Percentiles rank a stretch among this genome's conserved stretches.
Evolutionary conservation across 2,113 vertebrate genomes (phyloP).

Genomic region (Oryzias melastigma): DNA sequence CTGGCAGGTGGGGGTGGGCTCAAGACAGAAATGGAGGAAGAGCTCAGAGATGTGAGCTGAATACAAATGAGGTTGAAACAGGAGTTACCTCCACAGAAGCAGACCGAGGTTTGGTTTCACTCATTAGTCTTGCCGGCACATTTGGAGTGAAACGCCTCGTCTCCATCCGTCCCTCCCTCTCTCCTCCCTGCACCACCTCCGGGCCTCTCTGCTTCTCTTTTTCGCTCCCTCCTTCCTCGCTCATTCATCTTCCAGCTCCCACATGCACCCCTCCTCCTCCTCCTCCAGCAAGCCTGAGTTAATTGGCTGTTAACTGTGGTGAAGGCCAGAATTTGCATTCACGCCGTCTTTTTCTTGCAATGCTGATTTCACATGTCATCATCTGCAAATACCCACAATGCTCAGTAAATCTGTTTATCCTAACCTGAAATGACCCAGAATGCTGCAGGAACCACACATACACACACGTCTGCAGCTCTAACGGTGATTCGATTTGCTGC

Average conservation of each 20-base stretch:
- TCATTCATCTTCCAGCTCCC: slow-evolving; percentile 47
- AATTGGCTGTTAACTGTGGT: slow-evolving; percentile 44
- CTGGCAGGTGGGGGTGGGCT: slow-evolving; percentile 1
- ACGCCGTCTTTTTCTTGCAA: slow-evolving; percentile 4
- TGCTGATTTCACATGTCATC: slow-evolving; percentile 7
- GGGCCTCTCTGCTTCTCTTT: slow-evolving; percentile 7
- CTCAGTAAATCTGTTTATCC: slow-evolving; percentile 8
- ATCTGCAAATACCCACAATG: slow-evolving; percentile 1
- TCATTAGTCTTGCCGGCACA: slow-evolving; percentile 27
- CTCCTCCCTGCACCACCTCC: slow-evolving; percentile 5
- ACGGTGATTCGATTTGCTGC: slow-evolving; percentile 34
- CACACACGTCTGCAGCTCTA: slow-evolving; percentile 2
- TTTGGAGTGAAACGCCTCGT: slow-evolving; percentile 6
- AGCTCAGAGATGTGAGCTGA: slow-evolving; percentile 11
- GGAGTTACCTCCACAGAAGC: slow-evolving; percentile 11
- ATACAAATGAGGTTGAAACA: slow-evolving; percentile 28
- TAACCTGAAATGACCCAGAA: slow-evolving; percentile 1
- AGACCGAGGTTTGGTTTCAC: slow-evolving; percentile 20
- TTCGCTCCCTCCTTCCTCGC: slow-evolving; percentile 13
- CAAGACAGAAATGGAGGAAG: slow-evolving; percentile 1
- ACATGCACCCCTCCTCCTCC: slow-evolving; percentile 29
- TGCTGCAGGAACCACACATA: background rate
- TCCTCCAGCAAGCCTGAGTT: slow-evolving; percentile 33
- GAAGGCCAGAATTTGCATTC: slow-evolving; percentile 12
- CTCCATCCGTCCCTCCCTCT: slow-evolving; percentile 1